Percentiles rank a stretch among this genome's conserved stretches.
Conservation (phyloP, 2,888 invertebrate genomes). For the Lissocephala sabroskyi region DNA sequence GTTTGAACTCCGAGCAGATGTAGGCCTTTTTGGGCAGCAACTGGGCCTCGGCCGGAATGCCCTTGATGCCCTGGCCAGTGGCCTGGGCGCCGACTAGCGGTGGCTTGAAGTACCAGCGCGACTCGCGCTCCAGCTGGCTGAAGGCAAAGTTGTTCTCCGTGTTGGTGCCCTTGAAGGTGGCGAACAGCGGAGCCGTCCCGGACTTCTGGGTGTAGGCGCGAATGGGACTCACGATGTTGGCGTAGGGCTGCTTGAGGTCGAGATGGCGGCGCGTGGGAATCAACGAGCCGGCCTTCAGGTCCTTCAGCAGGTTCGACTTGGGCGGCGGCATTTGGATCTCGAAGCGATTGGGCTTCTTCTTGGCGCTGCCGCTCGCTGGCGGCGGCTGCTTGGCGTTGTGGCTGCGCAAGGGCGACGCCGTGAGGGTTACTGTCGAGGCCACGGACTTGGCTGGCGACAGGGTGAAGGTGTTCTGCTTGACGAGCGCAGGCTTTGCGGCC, state of each 20-base stretch:
- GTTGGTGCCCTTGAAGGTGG: slow-evolving; percentile 51
- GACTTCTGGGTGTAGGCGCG: slow-evolving; percentile 72
- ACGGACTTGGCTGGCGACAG: slow-evolving; percentile 28
- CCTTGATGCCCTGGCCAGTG: slow-evolving; percentile 16
- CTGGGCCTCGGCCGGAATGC: slow-evolving; percentile 6
- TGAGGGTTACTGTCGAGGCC: neutral
- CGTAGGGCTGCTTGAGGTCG: slow-evolving; percentile 44
- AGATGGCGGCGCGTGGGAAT: slow-evolving; percentile 33
- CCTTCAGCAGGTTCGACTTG: slow-evolving; percentile 8
- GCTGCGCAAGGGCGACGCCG: slow-evolving; percentile 6
- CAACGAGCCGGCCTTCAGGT: neutral
- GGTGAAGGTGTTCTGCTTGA: slow-evolving; percentile 40
- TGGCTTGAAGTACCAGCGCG: slow-evolving; percentile 32
- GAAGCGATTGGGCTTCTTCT: slow-evolving; percentile 19
- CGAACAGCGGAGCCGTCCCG: slow-evolving; percentile 66
- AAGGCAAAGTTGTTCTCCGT: slow-evolving; percentile 44
- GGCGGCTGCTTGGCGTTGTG: neutral
- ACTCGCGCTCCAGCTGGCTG: slow-evolving; percentile 59
- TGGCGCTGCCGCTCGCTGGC: slow-evolving; percentile 8
- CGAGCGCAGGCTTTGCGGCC: neutral
- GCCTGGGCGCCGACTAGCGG: neutral
- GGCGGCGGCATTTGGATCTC: slow-evolving; percentile 34
- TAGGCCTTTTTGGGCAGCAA: slow-evolving; percentile 70
- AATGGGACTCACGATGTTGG: slow-evolving; percentile 71
- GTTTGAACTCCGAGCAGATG: slow-evolving; percentile 65